Conservation (phyloP, 2,888 invertebrate genomes). For the Tuberolachnus salignus region DNA sequence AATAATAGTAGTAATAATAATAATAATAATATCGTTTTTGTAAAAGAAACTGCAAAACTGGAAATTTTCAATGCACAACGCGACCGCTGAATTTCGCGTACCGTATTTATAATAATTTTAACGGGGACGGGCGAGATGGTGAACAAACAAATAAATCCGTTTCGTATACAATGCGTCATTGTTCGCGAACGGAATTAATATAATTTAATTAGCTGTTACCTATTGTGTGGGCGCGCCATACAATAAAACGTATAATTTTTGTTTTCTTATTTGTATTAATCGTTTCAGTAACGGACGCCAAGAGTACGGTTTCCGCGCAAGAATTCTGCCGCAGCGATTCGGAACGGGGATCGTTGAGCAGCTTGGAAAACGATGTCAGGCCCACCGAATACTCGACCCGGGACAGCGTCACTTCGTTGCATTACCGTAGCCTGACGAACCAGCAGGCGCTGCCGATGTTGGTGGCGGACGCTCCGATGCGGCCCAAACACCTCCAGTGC, state of each 20-base stretch:
- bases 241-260: neutral
- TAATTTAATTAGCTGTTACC: too few species aligned
- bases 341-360: conserved; percentile 50
- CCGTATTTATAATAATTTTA: too few species aligned
- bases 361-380: conserved; percentile 30
- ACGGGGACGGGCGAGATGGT: too few species aligned
- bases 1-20: too few species aligned
- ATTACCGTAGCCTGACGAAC: conserved; percentile 59
- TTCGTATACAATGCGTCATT: neutral
- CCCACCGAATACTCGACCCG: conserved; percentile 33
- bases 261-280: too few species aligned
- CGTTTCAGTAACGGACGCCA: conserved; percentile 23
- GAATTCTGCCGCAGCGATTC: conserved; percentile 45
- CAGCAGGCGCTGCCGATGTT: conserved; percentile 17
- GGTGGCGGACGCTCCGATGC: conserved; percentile 39
- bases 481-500: conserved; percentile 52
- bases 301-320: conserved; percentile 19
- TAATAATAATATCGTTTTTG: too few species aligned
- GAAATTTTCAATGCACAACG: too few species aligned
- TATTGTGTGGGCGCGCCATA: too few species aligned
- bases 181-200: neutral
- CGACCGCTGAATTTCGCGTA: too few species aligned
- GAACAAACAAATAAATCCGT: neutral
- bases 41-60: too few species aligned
- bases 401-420: conserved; percentile 55